Evolutionary conservation across 2,797 vertebrate genomes (phyloP).

Genomic region (Arnoldichthys spilopterus): DNA sequence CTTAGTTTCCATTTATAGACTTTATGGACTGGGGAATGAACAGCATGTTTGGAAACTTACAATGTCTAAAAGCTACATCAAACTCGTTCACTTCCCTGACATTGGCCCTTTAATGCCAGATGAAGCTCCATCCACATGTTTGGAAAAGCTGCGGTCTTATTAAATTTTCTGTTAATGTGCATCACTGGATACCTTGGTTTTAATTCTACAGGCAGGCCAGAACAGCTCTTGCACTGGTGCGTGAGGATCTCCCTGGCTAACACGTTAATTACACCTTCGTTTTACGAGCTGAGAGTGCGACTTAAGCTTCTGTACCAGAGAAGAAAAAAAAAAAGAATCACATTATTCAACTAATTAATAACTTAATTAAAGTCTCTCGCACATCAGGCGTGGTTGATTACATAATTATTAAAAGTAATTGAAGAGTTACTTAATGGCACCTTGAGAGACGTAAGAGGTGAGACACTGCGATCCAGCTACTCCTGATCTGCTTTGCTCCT

Average conservation of each 20-base stretch:
- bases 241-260: slow-evolving; percentile 47
- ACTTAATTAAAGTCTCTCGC: slow-evolving; percentile 80
- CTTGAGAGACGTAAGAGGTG: slow-evolving; percentile 67
- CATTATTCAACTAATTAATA: slow-evolving; percentile 84
- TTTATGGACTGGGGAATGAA: no score
- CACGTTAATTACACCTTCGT: slow-evolving; percentile 57
- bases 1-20: no score
- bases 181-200: slow-evolving; percentile 1
- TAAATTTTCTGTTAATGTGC: not conserved
- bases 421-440: slow-evolving; percentile 79
- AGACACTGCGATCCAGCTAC: slow-evolving; percentile 44
- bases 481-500: slow-evolving; percentile 40
- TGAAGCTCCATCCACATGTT: no score
- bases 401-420: slow-evolving; percentile 83
- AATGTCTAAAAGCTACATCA: no score
- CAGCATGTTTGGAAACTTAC: no score
- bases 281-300: slow-evolving; percentile 59
- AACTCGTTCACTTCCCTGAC: no score
- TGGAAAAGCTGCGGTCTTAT: no score
- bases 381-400: slow-evolving; percentile 78
- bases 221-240: not conserved
- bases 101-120: no score
- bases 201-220: not conserved
- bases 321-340: slow-evolving; percentile 71
- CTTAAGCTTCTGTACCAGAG: slow-evolving; percentile 68